Evolutionary conservation across 2,797 vertebrate genomes (phyloP).

Genomic region (Columba guinea): DNA sequence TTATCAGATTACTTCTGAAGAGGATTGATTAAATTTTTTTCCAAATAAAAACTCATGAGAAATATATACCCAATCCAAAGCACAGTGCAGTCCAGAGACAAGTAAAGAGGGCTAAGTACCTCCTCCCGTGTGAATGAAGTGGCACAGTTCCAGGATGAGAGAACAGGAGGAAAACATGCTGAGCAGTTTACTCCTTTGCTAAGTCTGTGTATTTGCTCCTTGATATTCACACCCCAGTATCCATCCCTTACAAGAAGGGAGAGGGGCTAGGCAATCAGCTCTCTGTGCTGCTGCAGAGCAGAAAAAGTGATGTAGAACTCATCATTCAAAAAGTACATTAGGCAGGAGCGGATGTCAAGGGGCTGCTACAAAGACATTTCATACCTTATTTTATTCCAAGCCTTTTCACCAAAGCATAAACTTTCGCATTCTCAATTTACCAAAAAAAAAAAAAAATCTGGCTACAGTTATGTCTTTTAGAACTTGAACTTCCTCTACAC

Average conservation of each 20-base stretch:
- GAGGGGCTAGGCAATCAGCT: background rate
- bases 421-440: background rate
- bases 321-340: background rate
- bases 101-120: background rate
- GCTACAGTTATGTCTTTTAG: background rate
- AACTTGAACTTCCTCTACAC: background rate
- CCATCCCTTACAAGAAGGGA: background rate
- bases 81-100: background rate
- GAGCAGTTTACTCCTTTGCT: too few species aligned
- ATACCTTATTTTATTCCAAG: background rate
- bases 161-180: background rate
- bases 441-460: background rate
- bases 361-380: background rate
- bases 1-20: background rate
- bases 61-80: background rate
- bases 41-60: background rate
- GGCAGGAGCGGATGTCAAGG: background rate
- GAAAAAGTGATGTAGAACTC: background rate
- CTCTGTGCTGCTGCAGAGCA: background rate
- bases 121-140: background rate
- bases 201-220: background rate
- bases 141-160: background rate
- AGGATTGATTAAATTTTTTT: background rate
- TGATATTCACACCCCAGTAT: background rate
- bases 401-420: background rate